phyloP scores from a whole-genome alignment of 2,113 vertebrate species.

The Sinocyclocheilus grahami region DNA sequence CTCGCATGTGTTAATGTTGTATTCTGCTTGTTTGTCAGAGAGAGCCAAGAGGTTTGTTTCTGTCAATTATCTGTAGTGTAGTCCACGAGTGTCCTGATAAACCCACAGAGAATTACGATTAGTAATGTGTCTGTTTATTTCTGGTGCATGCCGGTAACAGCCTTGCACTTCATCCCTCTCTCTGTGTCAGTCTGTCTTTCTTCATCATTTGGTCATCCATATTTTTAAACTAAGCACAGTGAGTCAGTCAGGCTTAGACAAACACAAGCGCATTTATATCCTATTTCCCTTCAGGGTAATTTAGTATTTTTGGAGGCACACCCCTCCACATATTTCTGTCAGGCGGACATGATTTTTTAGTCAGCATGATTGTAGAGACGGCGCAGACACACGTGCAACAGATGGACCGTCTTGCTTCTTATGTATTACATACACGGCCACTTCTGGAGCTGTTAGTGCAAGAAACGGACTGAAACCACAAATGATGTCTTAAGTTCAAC shows the following conservation, averaged over 20 bases:
- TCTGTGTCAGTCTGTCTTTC: neutral
- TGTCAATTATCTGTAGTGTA: neutral
- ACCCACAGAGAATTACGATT: neutral
- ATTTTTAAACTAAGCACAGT: neutral
- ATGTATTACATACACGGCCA: neutral
- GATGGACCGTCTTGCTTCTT: neutral
- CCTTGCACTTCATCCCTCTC: neutral
- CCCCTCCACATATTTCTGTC: neutral
- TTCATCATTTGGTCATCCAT: neutral
- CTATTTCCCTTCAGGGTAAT: neutral
- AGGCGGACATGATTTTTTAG: neutral
- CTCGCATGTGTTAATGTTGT: neutral
- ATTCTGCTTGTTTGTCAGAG: neutral
- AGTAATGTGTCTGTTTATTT: neutral
- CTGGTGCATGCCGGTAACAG: neutral
- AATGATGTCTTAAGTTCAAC: neutral
- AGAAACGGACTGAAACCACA: neutral
- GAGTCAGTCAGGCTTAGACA: neutral
- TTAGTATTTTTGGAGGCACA: neutral
- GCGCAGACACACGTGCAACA: neutral
- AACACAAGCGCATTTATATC: neutral
- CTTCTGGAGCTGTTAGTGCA: neutral
- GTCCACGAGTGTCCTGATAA: neutral
- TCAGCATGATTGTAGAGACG: neutral
- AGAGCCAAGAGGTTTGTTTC: neutral